Evolutionary conservation across 2,113 vertebrate genomes (phyloP), one percentile per base, ranked within the genome.

Genomic region (Dermatemys mawii): DNA sequence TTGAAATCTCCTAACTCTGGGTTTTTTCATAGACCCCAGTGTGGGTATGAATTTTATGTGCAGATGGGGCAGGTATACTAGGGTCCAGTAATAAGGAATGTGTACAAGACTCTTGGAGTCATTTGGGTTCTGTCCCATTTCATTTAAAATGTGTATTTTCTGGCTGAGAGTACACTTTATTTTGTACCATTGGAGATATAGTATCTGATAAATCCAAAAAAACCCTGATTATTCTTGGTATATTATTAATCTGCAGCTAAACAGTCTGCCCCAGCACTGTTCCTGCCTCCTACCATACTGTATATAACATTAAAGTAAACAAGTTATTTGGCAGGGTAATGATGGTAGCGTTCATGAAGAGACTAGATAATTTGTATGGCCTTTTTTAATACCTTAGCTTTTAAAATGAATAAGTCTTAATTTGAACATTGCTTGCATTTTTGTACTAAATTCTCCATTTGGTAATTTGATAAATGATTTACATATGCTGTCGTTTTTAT

Each of bases 211-310:
- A 55, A 3, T 87, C 1, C 0, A 0, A 0, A 46, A 32, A n/a
- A 35, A 21, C 21, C n/a, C n/a, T 38, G 60, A 6, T n/a, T 75
- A 29, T 41, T 44, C 0, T 48, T 5, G 57, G 50, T 6, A 0
- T 1, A 1, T 49, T 1, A 1, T 21, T 1, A 3, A 50, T 46
- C 87, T 75, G 54, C 49, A 2, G 3, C 46, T n/a, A 51, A 11
- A 41, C 49, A 38, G 1, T 1, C 2, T 57, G 41, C 17, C 9
- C 26, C n/a, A 51, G 48, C n/a, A 80, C 27, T 2, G 19, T 24
- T 63, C 38, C 55, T 19, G 26, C n/a, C 57, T 41, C 27, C 13
- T 87, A 41, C 16, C 35, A 67, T 27, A 38, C 41, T 35, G 7
- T 41, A 16, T 50, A 29, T 46, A n/a, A 22, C n/a, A 10, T 22